Percentiles rank a stretch among this genome's conserved stretches.
Conservation (phyloP, 2,888 invertebrate species). For the Zygogramma bicolorata region DNA sequence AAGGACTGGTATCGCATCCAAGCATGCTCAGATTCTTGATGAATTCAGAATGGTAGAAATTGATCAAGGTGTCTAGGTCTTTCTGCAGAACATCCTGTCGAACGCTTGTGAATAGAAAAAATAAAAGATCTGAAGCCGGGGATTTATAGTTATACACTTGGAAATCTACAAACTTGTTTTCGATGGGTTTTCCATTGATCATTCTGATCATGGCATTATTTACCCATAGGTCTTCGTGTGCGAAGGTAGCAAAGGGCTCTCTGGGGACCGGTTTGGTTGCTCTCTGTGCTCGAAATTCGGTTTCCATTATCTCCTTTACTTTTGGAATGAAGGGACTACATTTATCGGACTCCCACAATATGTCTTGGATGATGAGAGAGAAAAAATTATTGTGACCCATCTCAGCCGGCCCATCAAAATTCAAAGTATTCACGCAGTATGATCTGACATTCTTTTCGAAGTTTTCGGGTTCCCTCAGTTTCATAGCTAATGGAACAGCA, state of each 20-base stretch:
- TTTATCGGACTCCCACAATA: constrained; percentile 19
- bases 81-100: not conserved
- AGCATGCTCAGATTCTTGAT: constrained; percentile 6
- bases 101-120: constrained; percentile 22
- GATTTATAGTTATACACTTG: constrained; percentile 17
- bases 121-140: not conserved
- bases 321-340: constrained; percentile 14
- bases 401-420: not conserved
- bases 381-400: not conserved
- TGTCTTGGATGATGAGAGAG: not conserved
- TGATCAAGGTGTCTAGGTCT: constrained; percentile 9
- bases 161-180: constrained; percentile 28
- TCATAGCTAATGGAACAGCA: constrained; percentile 70
- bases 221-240: constrained; percentile 32
- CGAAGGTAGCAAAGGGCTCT: constrained; percentile 25
- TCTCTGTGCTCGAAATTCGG: not conserved
- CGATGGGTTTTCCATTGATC: not conserved
- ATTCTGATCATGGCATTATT: constrained; percentile 29
- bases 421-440: not conserved
- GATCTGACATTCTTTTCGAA: constrained; percentile 62
- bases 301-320: not conserved
- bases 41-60: constrained; percentile 20
- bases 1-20: constrained; percentile 19
- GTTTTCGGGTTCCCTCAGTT: constrained; percentile 64
- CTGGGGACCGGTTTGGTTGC: not conserved